Conservation (phyloP, 1,140 invertebrate genomes). For the Ostrea denselamellosa region DNA sequence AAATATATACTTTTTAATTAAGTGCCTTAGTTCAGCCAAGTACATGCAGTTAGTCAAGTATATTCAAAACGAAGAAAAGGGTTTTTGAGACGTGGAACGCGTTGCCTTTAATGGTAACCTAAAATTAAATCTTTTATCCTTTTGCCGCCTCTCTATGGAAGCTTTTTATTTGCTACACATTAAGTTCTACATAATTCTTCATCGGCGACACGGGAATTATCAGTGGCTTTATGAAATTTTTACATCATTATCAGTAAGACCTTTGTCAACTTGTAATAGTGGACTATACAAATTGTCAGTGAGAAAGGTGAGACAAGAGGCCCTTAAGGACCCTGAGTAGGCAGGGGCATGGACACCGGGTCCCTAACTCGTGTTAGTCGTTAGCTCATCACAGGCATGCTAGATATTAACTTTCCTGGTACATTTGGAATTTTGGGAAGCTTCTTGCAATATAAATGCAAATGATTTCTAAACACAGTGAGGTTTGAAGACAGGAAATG, state of each 20-base stretch:
- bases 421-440: conserved; percentile 6
- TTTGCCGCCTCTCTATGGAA: not conserved
- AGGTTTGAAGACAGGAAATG: not conserved
- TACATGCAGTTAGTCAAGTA: not conserved
- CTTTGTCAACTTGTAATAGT: conserved; percentile 23
- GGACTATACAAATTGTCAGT: not conserved
- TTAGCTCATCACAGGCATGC: not conserved
- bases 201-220: conserved; percentile 18
- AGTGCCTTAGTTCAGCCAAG: not conserved
- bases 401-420: not conserved
- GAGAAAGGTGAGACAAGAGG: not conserved
- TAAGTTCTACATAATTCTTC: conserved; percentile 1
- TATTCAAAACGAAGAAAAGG: not conserved
- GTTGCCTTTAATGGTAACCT: not conserved
- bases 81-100: conserved; percentile 11
- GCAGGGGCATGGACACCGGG: not conserved
- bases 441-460: not conserved
- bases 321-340: not conserved
- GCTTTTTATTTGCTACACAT: not conserved
- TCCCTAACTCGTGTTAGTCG: not conserved
- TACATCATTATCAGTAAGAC: conserved; percentile 33
- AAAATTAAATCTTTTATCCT: conserved; percentile 20
- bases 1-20: conserved; percentile 21
- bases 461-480: not conserved
- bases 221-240: not conserved